A percentile compares a stretch with the other conserved stretches of the same genome.
Conservation (phyloP, 2,113 vertebrate genomes). For the Cettia cetti region DNA sequence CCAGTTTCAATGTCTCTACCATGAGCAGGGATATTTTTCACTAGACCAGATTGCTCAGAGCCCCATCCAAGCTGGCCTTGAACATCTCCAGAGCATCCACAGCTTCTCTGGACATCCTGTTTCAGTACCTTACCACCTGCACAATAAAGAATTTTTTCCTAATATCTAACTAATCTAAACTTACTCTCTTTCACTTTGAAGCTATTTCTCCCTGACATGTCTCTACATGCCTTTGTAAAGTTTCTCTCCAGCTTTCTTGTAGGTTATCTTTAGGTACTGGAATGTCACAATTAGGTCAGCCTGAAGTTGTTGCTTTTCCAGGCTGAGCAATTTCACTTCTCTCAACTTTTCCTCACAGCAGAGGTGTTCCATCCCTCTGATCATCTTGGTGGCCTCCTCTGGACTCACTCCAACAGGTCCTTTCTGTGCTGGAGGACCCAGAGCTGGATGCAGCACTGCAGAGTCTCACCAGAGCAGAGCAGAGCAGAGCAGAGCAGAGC, state of each 20-base stretch:
- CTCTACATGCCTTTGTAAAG: not conserved
- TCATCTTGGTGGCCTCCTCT: not conserved
- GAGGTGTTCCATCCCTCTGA: not conserved
- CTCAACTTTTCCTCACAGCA: not conserved
- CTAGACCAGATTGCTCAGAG: not conserved
- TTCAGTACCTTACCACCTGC: not conserved
- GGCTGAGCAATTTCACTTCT: not conserved
- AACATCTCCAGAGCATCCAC: not conserved
- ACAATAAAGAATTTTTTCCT: not conserved
- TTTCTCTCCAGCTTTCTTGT: not conserved
- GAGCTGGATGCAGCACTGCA: not conserved
- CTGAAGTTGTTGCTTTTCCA: not conserved
- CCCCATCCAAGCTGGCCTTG: not conserved
- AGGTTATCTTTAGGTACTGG: not conserved
- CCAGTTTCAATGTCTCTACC: not conserved
- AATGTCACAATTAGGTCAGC: not conserved
- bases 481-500: not conserved
- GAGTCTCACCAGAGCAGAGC: not conserved
- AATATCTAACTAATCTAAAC: not conserved
- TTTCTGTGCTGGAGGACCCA: not conserved
- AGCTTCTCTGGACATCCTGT: not conserved
- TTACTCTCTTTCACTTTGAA: not conserved
- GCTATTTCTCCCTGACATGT: not conserved
- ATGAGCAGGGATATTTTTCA: not conserved
- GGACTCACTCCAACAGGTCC: not conserved